Evolutionary conservation across 2,888 invertebrate genomes (phyloP).

Genomic region (Ephialtes manifestator): DNA sequence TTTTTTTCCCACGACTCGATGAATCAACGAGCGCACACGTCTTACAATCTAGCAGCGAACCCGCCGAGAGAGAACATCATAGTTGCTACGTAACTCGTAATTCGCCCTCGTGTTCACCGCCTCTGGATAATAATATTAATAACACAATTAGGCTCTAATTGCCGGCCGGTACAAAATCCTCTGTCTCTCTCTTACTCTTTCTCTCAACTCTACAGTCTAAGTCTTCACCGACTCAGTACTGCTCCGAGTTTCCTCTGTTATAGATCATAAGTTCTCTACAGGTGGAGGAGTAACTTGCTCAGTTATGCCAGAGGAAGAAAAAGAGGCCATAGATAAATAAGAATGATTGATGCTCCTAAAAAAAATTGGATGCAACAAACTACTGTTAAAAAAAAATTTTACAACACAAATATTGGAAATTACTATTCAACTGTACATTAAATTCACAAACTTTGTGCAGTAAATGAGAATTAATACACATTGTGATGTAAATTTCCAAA

Average conservation of each 20-base stretch:
- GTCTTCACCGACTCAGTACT: background rate
- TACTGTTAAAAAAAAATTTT: background rate
- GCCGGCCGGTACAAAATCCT: conserved; percentile 4
- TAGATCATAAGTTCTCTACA: conserved; percentile 2
- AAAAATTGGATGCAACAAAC: background rate
- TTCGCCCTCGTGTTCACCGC: conserved; percentile 29
- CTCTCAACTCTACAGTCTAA: background rate
- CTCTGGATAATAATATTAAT: conserved; percentile 54
- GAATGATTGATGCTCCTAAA: conserved; percentile 7
- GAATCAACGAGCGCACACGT: conserved; percentile 53
- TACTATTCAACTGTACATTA: too few relatives aligned
- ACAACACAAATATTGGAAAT: too few relatives aligned
- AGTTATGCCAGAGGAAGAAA: background rate
- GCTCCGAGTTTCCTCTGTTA: background rate
- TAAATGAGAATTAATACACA: too few relatives aligned
- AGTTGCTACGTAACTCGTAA: conserved; percentile 38
- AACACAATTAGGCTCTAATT: conserved; percentile 60
- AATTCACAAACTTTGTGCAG: too few relatives aligned
- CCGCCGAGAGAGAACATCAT: background rate
- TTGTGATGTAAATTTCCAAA: too few relatives aligned
- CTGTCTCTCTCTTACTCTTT: background rate
- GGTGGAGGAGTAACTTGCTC: background rate
- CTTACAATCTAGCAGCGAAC: conserved; percentile 29
- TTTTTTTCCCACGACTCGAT: conserved; percentile 64
- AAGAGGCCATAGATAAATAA: background rate